These are phyloP conservation scores for Hemiprocne comata DNA, from an alignment of 2,113 vertebrate genomes.

Conservation along the genomic window DNA sequence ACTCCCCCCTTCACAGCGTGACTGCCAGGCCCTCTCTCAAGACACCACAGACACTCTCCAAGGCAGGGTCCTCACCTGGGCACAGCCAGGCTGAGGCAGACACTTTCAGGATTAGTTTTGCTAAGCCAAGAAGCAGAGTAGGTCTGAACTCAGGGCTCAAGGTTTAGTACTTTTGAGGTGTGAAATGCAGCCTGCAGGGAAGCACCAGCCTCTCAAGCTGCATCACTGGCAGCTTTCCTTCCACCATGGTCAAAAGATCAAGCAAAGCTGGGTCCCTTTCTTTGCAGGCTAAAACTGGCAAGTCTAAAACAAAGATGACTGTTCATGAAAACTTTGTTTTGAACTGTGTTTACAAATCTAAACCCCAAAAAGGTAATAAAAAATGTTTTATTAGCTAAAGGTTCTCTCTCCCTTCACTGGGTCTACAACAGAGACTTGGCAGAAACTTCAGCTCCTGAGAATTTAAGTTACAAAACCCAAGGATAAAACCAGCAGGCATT, in stretches of 20 bases:
- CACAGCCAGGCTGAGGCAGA: accelerated
- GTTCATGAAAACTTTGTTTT: background rate
- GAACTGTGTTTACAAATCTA: background rate
- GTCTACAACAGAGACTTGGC: background rate
- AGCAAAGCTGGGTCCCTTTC: background rate
- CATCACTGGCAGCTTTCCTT: background rate
- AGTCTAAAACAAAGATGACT: background rate
- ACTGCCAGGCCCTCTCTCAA: slow-evolving; percentile 6
- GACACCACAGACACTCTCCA: background rate
- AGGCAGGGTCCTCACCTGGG: background rate
- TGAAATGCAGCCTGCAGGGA: background rate
- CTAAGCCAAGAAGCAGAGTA: background rate
- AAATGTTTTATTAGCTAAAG: background rate
- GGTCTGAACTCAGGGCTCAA: background rate
- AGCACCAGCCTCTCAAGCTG: background rate
- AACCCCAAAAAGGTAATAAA: background rate
- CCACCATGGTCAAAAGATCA: accelerated
- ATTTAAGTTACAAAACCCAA: background rate
- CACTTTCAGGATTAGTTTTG: background rate
- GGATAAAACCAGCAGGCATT: background rate
- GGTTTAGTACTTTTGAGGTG: background rate
- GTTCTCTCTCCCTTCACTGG: background rate
- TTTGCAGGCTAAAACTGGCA: background rate
- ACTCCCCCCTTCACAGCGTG: background rate
- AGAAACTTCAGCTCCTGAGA: background rate